Conservation (phyloP, 2,113 vertebrate genomes). For the Cercocebus atys region DNA sequence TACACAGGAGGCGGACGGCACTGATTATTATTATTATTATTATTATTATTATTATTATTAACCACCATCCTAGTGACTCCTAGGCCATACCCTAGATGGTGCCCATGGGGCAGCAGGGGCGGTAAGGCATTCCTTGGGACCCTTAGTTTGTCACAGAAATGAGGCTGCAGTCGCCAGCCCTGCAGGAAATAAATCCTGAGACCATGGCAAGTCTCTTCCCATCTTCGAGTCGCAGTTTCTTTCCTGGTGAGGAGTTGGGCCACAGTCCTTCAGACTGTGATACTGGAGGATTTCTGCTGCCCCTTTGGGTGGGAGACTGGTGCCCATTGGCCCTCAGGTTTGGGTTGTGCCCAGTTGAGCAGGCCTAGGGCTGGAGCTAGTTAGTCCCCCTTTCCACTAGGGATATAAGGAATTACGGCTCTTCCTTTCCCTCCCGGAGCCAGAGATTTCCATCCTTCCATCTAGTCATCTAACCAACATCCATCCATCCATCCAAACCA, state of each 20-base stretch:
- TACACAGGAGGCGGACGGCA: fast-evolving
- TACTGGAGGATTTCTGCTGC: neutral
- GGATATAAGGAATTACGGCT: neutral
- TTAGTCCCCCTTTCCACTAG: neutral
- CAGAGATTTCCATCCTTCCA: neutral
- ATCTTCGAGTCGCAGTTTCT: neutral
- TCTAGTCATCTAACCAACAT: neutral
- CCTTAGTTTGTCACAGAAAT: fast-evolving
- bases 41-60: too few relatives aligned
- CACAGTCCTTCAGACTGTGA: neutral
- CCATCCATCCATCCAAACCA: neutral
- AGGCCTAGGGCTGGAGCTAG: neutral
- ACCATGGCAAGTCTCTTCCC: neutral
- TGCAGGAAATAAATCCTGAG: neutral
- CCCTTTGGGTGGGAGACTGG: neutral
- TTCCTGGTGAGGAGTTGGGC: neutral
- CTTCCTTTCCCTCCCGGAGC: neutral
- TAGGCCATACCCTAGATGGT: neutral
- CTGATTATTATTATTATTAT: neutral
- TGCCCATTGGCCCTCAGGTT: neutral
- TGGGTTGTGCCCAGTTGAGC: neutral
- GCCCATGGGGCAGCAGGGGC: neutral
- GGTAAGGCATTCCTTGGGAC: fast-evolving
- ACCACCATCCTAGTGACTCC: neutral
- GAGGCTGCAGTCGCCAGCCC: neutral